phyloP scores from a whole-genome alignment of 1,140 invertebrate genomes.

The Sycophaga agraensis region DNA sequence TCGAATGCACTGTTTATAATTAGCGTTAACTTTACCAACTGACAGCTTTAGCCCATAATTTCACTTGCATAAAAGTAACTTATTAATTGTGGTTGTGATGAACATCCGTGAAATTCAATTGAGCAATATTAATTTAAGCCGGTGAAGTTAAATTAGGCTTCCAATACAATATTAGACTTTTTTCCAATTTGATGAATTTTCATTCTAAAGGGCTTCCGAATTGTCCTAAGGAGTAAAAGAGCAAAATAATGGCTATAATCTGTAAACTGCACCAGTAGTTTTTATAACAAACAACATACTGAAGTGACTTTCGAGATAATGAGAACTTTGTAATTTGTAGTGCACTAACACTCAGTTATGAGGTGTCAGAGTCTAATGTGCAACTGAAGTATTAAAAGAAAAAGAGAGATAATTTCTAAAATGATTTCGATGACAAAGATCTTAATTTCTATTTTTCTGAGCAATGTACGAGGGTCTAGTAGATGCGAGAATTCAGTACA shows the following conservation, averaged over 20 bases:
- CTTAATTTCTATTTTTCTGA: slow-evolving; percentile 8
- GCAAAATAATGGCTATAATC: slow-evolving; percentile 3
- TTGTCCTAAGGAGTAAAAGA: background rate
- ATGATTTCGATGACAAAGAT: background rate
- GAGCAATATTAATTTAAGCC: slow-evolving; percentile 21
- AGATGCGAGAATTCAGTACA: slow-evolving; percentile 7
- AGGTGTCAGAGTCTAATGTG: background rate
- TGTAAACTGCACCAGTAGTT: background rate
- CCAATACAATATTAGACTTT: background rate
- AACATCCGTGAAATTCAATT: background rate
- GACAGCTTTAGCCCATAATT: background rate
- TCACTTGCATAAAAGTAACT: background rate
- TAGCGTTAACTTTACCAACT: background rate
- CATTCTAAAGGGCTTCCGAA: slow-evolving; percentile 3
- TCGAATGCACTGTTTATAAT: background rate
- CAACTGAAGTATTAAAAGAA: background rate
- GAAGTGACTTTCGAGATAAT: background rate
- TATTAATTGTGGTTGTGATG: background rate
- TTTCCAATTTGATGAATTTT: background rate
- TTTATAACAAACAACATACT: slow-evolving; percentile 8
- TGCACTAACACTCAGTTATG: background rate
- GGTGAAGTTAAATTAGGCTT: background rate
- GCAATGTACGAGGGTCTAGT: background rate
- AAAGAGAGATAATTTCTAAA: background rate
- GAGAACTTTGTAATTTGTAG: background rate